Conservation (phyloP, 2,113 vertebrate genomes). For the Xenopus laevis region DNA sequence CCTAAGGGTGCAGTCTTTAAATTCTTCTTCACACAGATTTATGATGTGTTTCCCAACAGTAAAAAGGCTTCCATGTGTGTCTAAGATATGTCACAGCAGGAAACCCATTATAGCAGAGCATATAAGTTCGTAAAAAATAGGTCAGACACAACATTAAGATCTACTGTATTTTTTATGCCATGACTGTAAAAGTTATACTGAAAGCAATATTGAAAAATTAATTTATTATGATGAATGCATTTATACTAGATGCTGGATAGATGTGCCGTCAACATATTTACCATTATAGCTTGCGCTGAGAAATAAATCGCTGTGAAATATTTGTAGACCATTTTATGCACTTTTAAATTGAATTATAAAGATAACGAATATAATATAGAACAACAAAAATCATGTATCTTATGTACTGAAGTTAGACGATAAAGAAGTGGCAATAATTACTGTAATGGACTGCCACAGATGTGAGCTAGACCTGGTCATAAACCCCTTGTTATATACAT, state of each 20-base stretch:
- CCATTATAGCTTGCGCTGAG: conserved; percentile 37
- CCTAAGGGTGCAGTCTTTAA: conserved; percentile 8
- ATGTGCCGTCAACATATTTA: conserved; percentile 51
- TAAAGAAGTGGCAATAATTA: no score
- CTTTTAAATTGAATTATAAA: conserved; percentile 46
- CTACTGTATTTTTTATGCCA: conserved; percentile 51
- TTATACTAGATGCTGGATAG: conserved; percentile 41
- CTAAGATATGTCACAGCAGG: conserved; percentile 52
- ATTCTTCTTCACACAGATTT: conserved; percentile 40
- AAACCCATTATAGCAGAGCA: conserved; percentile 54
- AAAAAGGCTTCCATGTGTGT: conserved; percentile 50
- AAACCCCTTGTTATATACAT: no score
- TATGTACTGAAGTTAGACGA: no score
- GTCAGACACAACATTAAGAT: conserved; percentile 43
- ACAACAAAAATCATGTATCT: no score
- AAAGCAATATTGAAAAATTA: conserved; percentile 48
- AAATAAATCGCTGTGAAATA: conserved; percentile 52
- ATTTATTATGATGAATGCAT: conserved; percentile 49
- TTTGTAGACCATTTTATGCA: conserved; percentile 53
- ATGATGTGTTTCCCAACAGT: conserved; percentile 50
- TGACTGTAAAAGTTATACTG: conserved; percentile 43
- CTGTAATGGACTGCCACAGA: no score
- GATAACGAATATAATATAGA: no score
- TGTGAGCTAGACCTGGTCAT: no score
- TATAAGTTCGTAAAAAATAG: conserved; percentile 40